Evolutionary conservation across 2,113 vertebrate species (phyloP).

Genomic region (Rousettus leschenaultii): DNA sequence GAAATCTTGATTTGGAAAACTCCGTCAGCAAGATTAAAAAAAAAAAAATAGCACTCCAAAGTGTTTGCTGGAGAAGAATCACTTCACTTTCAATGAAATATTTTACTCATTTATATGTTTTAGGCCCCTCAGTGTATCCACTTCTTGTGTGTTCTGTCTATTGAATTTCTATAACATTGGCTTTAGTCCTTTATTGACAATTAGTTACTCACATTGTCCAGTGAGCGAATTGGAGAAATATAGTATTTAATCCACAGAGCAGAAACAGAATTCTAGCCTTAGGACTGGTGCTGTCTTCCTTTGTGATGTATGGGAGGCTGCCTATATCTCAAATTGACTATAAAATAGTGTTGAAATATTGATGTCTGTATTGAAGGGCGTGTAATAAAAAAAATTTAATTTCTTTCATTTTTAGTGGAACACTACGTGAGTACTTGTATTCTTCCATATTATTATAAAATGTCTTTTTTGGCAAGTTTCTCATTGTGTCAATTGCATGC

Average conservation of each 20-base stretch:
- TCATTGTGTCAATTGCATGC: neutral
- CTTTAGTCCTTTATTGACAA: slow-evolving; percentile 32
- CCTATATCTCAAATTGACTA: slow-evolving; percentile 57
- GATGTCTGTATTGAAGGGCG: slow-evolving; percentile 50
- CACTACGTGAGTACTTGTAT: neutral
- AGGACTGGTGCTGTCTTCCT: neutral
- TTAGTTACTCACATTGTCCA: slow-evolving; percentile 24
- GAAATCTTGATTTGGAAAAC: neutral
- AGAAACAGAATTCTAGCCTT: neutral
- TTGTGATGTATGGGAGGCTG: slow-evolving; percentile 8
- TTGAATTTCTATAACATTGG: neutral
- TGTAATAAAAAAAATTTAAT: slow-evolving; percentile 63
- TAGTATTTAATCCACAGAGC: neutral
- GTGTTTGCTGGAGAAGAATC: neutral
- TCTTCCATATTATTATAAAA: slow-evolving; percentile 9
- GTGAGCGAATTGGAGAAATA: neutral
- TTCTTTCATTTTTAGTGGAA: slow-evolving; percentile 43
- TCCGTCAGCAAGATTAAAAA: neutral
- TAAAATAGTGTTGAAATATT: slow-evolving; percentile 71
- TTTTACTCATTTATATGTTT: neutral
- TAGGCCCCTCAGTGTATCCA: neutral
- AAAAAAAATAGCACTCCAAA: neutral
- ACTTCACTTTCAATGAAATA: neutral
- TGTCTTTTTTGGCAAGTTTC: slow-evolving; percentile 23
- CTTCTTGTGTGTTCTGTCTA: neutral